Conservation (phyloP, 1,140 invertebrate species). For the Nixonia krombeini region DNA sequence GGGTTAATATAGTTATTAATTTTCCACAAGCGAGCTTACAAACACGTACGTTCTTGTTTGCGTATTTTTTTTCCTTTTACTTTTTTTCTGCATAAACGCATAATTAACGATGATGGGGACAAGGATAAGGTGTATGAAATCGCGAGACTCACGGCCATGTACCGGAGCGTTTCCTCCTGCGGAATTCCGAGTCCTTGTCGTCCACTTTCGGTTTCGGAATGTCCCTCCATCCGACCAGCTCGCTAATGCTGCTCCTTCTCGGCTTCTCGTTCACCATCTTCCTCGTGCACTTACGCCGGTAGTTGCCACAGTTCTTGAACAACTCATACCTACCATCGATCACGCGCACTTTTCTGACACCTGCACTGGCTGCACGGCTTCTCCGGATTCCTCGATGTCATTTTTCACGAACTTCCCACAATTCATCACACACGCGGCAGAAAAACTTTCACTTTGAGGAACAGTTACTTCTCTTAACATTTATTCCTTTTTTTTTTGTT, state of each 20-base stretch:
- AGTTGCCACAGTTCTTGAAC: not conserved
- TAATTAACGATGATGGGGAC: not conserved
- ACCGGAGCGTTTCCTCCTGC: constrained; percentile 55
- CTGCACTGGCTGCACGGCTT: too few relatives aligned
- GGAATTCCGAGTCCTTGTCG: constrained; percentile 49
- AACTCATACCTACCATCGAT: too few relatives aligned
- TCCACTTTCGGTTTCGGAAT: constrained; percentile 42
- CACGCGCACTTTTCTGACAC: not conserved
- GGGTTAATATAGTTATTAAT: too few relatives aligned
- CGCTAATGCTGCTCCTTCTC: constrained; percentile 51
- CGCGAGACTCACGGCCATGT: constrained; percentile 60
- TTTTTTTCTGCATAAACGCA: not conserved
- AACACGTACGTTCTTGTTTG: too few relatives aligned
- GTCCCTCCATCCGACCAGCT: constrained; percentile 50
- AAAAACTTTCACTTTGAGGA: not conserved
- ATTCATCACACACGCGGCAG: not conserved
- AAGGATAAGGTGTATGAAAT: constrained; percentile 10
- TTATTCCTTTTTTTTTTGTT: too few relatives aligned
- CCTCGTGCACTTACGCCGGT: constrained; percentile 9
- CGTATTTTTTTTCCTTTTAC: too few relatives aligned
- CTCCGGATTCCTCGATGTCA: too few relatives aligned
- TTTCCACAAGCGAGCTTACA: too few relatives aligned
- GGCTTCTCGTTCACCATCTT: constrained; percentile 53
- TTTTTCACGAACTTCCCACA: not conserved
- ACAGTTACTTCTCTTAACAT: too few relatives aligned